Percentiles rank a stretch among this genome's conserved stretches.
Evolutionary conservation across 2,888 invertebrate genomes (phyloP).

Genomic region (Tanytarsus gracilentus): DNA sequence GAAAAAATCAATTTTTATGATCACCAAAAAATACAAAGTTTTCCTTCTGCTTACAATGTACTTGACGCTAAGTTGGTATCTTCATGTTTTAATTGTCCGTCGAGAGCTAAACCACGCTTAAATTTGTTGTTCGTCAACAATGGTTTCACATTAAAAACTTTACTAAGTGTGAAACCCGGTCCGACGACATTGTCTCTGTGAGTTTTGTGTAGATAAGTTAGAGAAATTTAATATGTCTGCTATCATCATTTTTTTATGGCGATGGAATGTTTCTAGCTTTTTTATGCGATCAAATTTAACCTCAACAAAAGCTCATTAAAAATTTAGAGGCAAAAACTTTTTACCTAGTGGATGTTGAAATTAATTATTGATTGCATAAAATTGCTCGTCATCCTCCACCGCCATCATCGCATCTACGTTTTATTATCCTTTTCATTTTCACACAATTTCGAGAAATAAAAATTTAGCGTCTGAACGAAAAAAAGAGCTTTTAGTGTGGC

Average conservation of each 20-base stretch:
- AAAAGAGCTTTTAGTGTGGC: no score
- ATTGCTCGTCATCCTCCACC: no score
- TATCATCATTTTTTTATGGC: neutral
- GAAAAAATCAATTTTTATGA: conserved; percentile 7
- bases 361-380: no score
- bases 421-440: no score
- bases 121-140: conserved; percentile 73
- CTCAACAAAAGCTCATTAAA: neutral
- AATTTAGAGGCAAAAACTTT: no score
- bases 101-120: conserved; percentile 74
- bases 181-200: conserved; percentile 68
- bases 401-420: no score
- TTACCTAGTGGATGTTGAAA: no score
- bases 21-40: conserved; percentile 34
- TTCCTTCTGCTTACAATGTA: conserved; percentile 63
- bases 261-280: neutral
- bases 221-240: neutral
- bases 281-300: neutral
- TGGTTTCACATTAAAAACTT: conserved; percentile 70
- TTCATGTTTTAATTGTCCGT: conserved; percentile 79
- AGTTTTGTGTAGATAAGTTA: no score
- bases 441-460: no score
- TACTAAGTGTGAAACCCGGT: conserved; percentile 76
- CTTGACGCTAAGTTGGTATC: conserved; percentile 81
- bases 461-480: no score